Evolutionary conservation across 2,113 vertebrate species (phyloP), one percentile per base, ranked within the genome.

Genomic region (Vulpes lagopus): DNA sequence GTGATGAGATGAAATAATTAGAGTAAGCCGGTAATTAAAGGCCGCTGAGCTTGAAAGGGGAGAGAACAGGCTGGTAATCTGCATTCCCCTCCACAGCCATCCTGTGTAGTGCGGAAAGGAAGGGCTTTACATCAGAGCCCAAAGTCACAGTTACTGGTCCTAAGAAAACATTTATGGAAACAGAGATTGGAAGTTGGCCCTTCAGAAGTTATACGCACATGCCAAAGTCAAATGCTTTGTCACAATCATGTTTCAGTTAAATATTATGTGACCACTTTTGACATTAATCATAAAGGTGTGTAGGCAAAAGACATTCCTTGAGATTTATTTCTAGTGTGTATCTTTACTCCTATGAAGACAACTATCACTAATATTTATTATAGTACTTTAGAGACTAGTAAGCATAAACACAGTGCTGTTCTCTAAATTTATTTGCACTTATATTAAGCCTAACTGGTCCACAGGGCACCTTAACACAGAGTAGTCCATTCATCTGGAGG

Each of bases 11-110:
- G 60, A 82, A 88, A 55, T 94, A 82, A 93, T 81, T 88, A 71
- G 59, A 73, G 59, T 82, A 89, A 95, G 35, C 71, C 79, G 73
- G 35, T 88, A 86, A 96, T 96, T 91, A 95, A 71, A 91, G 95
- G 82, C 55, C 89, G 16, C 82, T 35, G 76, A 85, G 38, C 20
- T 27, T 30, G 19, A 60, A 71, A 23, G 3, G 17, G 76, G 67
- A 62, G 30, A 43, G 59, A n/a, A 23, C 49, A 51, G 11, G 16
- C 71, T 91, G 32, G 35, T 69, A n/a, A 25, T 55, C 8, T 3
- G 30, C 10, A 3, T 6, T 38, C 78, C 43, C 27, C 49, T 55
- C 25, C 11, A 53, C 14, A 23, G 38, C 51, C 30, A 51, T 59
- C 55, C 49, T 53, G 11, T 20, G 14, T 27, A 62, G 2, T 15